Evolutionary conservation across 2,888 invertebrate genomes (phyloP).

Genomic region (Drosophila limbata): DNA sequence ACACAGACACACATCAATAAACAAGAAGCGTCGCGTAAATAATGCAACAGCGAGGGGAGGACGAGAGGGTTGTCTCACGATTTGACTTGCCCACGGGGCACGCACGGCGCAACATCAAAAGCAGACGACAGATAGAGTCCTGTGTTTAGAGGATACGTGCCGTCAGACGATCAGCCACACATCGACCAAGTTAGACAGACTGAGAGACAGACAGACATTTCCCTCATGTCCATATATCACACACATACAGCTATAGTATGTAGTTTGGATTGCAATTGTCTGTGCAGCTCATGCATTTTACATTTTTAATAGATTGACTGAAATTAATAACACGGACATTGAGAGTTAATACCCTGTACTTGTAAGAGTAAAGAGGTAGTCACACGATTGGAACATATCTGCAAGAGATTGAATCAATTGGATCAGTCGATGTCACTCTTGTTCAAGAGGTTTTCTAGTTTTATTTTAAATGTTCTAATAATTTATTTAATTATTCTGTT

Average conservation of each 20-base stretch:
- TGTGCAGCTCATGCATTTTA: constrained; percentile 73
- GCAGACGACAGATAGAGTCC: constrained; percentile 48
- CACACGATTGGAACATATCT: background rate
- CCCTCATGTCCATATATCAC: constrained; percentile 39
- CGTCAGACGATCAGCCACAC: constrained; percentile 28
- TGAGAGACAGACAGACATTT: constrained; percentile 33
- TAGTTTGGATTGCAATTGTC: constrained; percentile 64
- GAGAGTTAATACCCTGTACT: constrained; percentile 21
- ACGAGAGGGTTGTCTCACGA: constrained; percentile 40
- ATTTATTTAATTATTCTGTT: too few relatives aligned
- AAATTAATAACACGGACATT: constrained; percentile 77
- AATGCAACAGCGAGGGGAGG: constrained; percentile 68
- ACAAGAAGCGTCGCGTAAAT: constrained; percentile 78
- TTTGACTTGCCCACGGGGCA: constrained; percentile 69
- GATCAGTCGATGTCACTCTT: background rate
- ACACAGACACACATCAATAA: constrained; percentile 77
- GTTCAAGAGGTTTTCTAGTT: too few relatives aligned
- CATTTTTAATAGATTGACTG: constrained; percentile 83
- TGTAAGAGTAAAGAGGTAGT: background rate
- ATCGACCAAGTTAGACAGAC: constrained; percentile 14
- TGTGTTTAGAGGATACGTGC: constrained; percentile 51
- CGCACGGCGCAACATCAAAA: constrained; percentile 68
- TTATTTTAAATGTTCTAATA: too few relatives aligned
- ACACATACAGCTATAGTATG: constrained; percentile 10
- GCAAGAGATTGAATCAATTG: background rate